These are phyloP conservation scores for Trissonchulus latispiculum DNA, from an alignment of 2,888 invertebrate genomes.

Conservation along the genomic window DNA sequence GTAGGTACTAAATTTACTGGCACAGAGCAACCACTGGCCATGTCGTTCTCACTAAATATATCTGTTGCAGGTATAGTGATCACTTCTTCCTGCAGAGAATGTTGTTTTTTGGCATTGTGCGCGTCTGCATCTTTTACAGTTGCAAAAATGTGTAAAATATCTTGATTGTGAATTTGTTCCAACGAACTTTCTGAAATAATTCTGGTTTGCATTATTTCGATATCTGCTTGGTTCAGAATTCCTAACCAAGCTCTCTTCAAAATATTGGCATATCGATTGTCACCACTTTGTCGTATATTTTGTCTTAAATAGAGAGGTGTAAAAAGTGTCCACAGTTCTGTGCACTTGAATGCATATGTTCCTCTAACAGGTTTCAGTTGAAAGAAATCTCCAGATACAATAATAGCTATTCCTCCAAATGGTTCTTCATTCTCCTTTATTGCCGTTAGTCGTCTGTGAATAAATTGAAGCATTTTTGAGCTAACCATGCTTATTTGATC, in stretches of 20 bases:
- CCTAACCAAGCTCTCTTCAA: not conserved
- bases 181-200: too few relatives aligned
- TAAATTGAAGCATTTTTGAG: not conserved
- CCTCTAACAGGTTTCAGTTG: constrained; percentile 3
- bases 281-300: not conserved
- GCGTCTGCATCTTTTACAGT: not conserved
- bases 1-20: not conserved
- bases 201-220: too few relatives aligned
- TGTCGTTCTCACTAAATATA: not conserved
- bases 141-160: too few relatives aligned
- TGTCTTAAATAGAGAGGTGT: not conserved
- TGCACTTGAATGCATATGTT: not conserved
- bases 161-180: too few relatives aligned
- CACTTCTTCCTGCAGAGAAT: not conserved
- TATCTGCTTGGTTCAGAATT: not conserved
- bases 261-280: not conserved
- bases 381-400: not conserved
- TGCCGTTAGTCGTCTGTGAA: not conserved
- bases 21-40: not conserved
- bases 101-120: not conserved
- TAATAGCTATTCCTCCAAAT: not conserved
- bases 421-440: not conserved
- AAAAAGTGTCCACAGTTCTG: not conserved
- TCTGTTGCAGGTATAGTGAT: not conserved
- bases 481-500: constrained; percentile 8